Base-by-base conservation (phyloP, 2,797 vertebrate species). In the Argyrosomus regius region DNA sequence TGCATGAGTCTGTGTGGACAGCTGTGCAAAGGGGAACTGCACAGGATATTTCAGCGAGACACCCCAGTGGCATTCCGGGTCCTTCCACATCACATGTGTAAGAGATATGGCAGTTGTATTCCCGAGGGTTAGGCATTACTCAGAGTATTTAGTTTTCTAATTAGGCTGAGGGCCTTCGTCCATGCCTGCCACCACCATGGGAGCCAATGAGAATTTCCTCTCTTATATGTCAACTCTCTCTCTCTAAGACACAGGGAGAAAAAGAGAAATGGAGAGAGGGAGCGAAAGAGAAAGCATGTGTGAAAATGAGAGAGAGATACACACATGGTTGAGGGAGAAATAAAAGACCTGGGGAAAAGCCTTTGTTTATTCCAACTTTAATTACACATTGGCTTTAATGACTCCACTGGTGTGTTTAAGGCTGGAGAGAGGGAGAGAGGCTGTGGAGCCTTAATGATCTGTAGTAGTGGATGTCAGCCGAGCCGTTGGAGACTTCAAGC, bases 111-210 rank as follows among this genome's bases (percentile, higher is more conserved):
- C 93, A 96, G 96, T 94, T 95, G 92, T 96, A 97, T 96, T 98
- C 98, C 97, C 98, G 90, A 49, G 79, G 96, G 98, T 94, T 93
- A 91, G 89, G 95, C 96, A 93, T 96, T 97, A 97, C 97, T 94
- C 96, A 96, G 96, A 96, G 96, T 98, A 96, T 98, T 99, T 98
- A 97, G 96, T 96, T 96, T 97, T 96, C 96, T 98, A 98, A 98
- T 98, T 98, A 97, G 97, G 96, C 91, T 83, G 95, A 93, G 95
- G 96, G 96, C 94, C 95, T 95, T 90, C 78, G 85, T 92, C 94
- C 93, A 93, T 92, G 87, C 91, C 85, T 87, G 88, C 92, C 89
- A 91, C 89, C 91, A 87, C 89, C 86, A 88, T 63, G 83, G 89
- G 87, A 93, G 91, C 92, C 93, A 90, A 92, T 90, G 91, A 93